Conservation (phyloP, 1,140 invertebrate species). For the Sinonovacula constricta region DNA sequence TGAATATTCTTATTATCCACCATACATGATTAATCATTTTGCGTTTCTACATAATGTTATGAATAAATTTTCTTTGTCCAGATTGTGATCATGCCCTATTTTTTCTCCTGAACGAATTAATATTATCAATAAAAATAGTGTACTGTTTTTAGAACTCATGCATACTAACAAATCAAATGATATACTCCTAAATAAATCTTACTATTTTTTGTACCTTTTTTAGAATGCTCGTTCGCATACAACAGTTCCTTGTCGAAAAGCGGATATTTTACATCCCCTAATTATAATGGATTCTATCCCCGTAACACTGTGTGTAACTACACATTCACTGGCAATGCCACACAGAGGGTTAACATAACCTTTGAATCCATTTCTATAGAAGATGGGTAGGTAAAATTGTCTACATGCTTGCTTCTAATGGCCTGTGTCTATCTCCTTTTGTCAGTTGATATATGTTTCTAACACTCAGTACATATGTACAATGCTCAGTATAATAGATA, state of each 20-base stretch:
- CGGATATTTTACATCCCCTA: conserved; percentile 93
- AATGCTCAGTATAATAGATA: too few relatives aligned
- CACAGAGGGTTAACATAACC: conserved; percentile 88
- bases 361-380: conserved; percentile 81
- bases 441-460: background rate
- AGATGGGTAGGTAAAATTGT: too few relatives aligned
- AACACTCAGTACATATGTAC: background rate
- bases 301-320: conserved; percentile 96
- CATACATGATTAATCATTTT: too few relatives aligned
- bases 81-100: too few relatives aligned
- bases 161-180: too few relatives aligned
- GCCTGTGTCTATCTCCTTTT: background rate
- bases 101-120: too few relatives aligned
- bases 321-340: conserved; percentile 90
- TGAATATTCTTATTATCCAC: too few relatives aligned
- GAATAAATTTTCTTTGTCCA: too few relatives aligned
- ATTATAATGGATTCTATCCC: conserved; percentile 95
- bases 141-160: too few relatives aligned
- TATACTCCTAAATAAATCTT: too few relatives aligned
- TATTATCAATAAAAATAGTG: too few relatives aligned
- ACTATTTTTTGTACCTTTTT: conserved; percentile 36
- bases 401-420: conserved; percentile 83
- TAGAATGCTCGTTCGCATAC: conserved; percentile 80
- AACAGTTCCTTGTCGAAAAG: conserved; percentile 85
- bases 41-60: too few relatives aligned